These are phyloP conservation scores for Tyrophagus putrescentiae DNA, from an alignment of 1,140 invertebrate genomes.

Conservation along the genomic window DNA sequence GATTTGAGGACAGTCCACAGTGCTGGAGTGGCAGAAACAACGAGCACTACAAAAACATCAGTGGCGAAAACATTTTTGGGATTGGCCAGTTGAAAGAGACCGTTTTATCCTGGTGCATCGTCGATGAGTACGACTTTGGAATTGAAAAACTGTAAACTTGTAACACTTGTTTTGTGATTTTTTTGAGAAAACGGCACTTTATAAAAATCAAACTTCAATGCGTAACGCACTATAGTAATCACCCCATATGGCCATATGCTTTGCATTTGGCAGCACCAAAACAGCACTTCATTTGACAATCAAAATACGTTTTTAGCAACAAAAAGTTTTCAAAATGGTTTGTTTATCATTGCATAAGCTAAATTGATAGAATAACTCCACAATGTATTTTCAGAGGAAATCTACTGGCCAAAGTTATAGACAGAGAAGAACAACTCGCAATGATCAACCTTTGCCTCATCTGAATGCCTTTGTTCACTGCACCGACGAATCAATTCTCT, in stretches of 20 bases:
- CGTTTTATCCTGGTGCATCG: slow-evolving; percentile 1
- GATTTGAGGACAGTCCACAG: slow-evolving; percentile 11
- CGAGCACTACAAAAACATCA: slow-evolving; percentile 18
- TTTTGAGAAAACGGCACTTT: too few relatives aligned
- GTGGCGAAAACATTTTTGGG: slow-evolving; percentile 19
- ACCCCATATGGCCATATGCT: too few relatives aligned
- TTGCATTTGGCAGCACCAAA: too few relatives aligned
- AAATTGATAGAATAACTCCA: not conserved
- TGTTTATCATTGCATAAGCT: not conserved
- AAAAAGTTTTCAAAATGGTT: not conserved
- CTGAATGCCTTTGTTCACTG: too few relatives aligned
- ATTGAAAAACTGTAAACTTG: slow-evolving; percentile 19
- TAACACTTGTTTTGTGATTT: too few relatives aligned
- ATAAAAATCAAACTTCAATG: too few relatives aligned
- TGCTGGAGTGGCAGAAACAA: slow-evolving; percentile 18
- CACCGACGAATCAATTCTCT: slow-evolving; percentile 1
- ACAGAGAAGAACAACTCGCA: too few relatives aligned
- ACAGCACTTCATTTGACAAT: not conserved
- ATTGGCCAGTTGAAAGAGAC: not conserved
- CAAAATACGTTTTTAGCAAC: not conserved
- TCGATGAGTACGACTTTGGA: slow-evolving; percentile 19
- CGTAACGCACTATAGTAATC: too few relatives aligned
- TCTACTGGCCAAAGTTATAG: too few relatives aligned
- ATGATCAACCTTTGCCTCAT: too few relatives aligned
- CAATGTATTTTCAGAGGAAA: too few relatives aligned